Evolutionary conservation across 2,888 invertebrate genomes (phyloP).

Genomic region (Sphinx pinastri): DNA sequence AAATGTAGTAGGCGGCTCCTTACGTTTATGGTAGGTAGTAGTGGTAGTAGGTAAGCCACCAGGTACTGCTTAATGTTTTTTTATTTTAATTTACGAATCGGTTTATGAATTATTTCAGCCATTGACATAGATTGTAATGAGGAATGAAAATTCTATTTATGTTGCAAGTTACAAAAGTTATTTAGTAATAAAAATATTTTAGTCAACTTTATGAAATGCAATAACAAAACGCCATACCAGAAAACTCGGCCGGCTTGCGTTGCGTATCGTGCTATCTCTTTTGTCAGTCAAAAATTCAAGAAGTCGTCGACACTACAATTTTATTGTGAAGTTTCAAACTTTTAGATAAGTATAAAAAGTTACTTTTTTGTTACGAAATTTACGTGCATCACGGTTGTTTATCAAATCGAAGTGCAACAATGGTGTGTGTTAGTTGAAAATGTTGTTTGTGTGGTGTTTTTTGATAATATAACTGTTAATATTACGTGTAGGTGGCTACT

Average conservation of each 20-base stretch:
- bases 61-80: too few relatives aligned
- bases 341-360: conserved; percentile 55
- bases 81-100: too few relatives aligned
- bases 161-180: not conserved
- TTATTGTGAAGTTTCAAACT: conserved; percentile 63
- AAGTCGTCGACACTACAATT: conserved; percentile 66
- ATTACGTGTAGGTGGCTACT: conserved; percentile 79
- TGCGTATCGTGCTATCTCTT: conserved; percentile 48
- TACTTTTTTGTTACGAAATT: conserved; percentile 44
- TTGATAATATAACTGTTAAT: conserved; percentile 73
- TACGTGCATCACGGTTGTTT: conserved; percentile 40
- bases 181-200: not conserved
- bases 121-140: too few relatives aligned
- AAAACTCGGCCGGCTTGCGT: conserved; percentile 43
- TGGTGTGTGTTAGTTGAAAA: conserved; percentile 33
- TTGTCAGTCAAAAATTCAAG: conserved; percentile 63
- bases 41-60: too few relatives aligned
- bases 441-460: conserved; percentile 41
- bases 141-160: not conserved
- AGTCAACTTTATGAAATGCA: not conserved
- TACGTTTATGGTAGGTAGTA: not conserved
- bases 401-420: conserved; percentile 38
- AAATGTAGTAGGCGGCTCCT: not conserved
- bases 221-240: conserved; percentile 24
- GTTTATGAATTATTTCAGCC: too few relatives aligned